These are phyloP conservation scores for Catharus ustulatus DNA, from an alignment of 2,797 vertebrate species.

Conservation along the genomic window DNA sequence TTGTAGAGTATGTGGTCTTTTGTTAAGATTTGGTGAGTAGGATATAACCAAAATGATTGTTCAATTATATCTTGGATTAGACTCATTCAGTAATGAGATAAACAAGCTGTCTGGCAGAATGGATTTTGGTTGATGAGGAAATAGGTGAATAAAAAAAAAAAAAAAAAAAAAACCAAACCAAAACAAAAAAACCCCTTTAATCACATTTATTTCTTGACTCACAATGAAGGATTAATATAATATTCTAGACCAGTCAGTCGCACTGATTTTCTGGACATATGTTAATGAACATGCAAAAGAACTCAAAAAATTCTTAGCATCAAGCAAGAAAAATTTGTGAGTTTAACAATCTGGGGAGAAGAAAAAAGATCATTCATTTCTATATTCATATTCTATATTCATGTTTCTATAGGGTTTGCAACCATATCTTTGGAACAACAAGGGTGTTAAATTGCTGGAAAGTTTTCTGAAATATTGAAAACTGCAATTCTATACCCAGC, in stretches of 20 bases:
- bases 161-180: no score
- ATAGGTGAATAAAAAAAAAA: neutral
- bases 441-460: neutral
- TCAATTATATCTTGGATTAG: conserved; percentile 27
- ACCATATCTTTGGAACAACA: neutral
- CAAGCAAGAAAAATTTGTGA: neutral
- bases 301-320: neutral
- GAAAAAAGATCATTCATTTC: neutral
- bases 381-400: neutral
- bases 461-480: conserved; percentile 12
- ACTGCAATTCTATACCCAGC: neutral
- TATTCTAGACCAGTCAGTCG: neutral
- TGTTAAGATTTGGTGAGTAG: neutral
- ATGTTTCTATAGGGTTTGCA: neutral
- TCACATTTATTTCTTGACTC: neutral
- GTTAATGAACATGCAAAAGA: neutral
- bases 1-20: neutral
- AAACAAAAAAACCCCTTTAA: no score
- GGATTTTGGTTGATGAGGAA: neutral
- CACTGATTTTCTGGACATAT: neutral
- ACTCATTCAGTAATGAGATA: neutral
- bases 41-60: neutral
- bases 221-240: neutral
- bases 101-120: neutral
- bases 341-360: neutral